Evolutionary conservation across 2,113 vertebrate genomes (phyloP).

Genomic region (Engystomops pustulosus): DNA sequence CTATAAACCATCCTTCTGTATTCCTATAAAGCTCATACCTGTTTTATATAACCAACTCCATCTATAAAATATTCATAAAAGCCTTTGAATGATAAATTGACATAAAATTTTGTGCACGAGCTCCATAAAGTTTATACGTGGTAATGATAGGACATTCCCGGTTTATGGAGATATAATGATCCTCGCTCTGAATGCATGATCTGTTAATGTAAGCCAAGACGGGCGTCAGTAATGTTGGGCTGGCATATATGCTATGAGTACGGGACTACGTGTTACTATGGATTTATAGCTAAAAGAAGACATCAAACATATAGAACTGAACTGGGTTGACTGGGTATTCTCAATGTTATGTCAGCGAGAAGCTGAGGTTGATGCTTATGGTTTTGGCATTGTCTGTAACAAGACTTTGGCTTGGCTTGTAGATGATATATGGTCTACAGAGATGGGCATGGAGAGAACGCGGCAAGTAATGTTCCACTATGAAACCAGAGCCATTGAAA

Average conservation of each 20-base stretch:
- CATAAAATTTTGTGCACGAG: slow-evolving; percentile 29
- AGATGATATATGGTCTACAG: neutral
- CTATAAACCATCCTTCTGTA: neutral
- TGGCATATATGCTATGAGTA: slow-evolving; percentile 2
- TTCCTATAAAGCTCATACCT: neutral
- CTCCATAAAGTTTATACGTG: slow-evolving; percentile 27
- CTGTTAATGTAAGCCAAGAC: slow-evolving; percentile 1
- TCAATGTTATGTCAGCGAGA: neutral
- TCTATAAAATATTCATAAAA: slow-evolving; percentile 25
- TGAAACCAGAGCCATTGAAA: neutral
- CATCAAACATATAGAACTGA: slow-evolving; percentile 21
- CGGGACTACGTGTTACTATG: neutral
- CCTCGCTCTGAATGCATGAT: slow-evolving; percentile 24
- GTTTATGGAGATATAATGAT: slow-evolving; percentile 39
- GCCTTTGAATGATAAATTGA: neutral
- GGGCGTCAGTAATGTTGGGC: neutral
- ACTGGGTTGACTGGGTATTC: neutral
- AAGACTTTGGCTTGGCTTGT: slow-evolving; percentile 3
- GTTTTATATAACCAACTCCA: neutral
- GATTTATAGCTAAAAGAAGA: slow-evolving; percentile 10
- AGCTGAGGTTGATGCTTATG: slow-evolving; percentile 11
- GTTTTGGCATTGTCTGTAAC: neutral
- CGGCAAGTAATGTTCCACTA: neutral
- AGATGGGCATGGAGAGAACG: neutral
- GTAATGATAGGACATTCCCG: slow-evolving; percentile 23